A percentile compares a stretch with the other conserved stretches of the same genome.
phyloP scores from a whole-genome alignment of 92 coral and sea anemone species.

The Metridium senile region DNA sequence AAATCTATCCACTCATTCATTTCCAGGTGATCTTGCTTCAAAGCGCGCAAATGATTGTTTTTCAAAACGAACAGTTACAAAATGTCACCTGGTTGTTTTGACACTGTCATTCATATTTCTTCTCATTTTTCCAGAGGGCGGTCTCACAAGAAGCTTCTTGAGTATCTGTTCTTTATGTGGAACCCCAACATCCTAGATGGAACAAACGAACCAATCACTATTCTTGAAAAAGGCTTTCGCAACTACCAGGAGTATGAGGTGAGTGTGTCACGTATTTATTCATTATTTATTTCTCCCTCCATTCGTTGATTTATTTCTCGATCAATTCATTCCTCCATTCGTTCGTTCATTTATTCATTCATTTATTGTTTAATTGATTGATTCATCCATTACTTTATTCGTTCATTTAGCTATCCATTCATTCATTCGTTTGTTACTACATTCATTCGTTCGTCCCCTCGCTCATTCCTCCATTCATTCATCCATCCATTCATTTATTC shows the following conservation, averaged over 20 bases:
- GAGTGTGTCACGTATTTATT: constrained; percentile 7
- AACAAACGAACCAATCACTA: constrained; percentile 72
- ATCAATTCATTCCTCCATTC: not conserved
- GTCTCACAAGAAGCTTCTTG: constrained; percentile 74
- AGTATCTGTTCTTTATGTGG: constrained; percentile 93
- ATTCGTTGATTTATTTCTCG: not conserved
- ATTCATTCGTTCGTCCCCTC: not conserved
- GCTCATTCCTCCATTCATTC: not conserved
- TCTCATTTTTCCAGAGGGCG: constrained; percentile 81
- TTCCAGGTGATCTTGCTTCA: too few relatives aligned
- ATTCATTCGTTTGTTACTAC: not conserved
- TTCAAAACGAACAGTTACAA: too few relatives aligned
- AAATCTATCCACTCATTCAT: not conserved
- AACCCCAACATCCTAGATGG: constrained; percentile 62
- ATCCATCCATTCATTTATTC: not conserved
- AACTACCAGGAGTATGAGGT: constrained; percentile 65
- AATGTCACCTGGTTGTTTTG: too few relatives aligned
- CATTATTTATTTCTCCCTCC: not conserved
- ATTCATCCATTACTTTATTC: not conserved
- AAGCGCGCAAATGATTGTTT: too few relatives aligned
- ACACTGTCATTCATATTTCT: too few relatives aligned
- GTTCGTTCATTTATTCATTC: not conserved
- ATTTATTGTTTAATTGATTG: too few relatives aligned
- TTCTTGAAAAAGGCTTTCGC: constrained; percentile 80
- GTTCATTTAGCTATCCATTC: not conserved